phyloP scores from a whole-genome alignment of 2,113 vertebrate genomes.

The Phodopus roborovskii region DNA sequence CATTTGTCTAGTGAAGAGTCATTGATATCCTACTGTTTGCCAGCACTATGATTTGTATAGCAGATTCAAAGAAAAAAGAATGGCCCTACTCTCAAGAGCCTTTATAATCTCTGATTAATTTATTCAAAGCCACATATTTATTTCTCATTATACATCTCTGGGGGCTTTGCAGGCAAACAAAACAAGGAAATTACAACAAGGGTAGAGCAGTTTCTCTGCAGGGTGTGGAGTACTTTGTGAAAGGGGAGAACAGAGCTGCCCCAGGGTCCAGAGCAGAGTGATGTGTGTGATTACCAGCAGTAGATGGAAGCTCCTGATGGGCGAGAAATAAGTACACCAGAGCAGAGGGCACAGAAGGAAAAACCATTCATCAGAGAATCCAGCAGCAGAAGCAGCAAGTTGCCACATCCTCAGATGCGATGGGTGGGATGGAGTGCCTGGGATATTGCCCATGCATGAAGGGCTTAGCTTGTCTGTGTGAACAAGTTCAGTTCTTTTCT shows the following conservation, averaged over 20 bases:
- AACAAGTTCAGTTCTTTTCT: not conserved
- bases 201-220: not conserved
- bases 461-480: not conserved
- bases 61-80: not conserved
- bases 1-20: not conserved
- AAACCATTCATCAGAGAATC: not conserved
- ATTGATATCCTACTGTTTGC: not conserved
- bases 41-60: not conserved
- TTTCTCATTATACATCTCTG: not conserved
- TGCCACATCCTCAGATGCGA: not conserved
- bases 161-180: not conserved
- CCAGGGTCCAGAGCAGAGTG: not conserved
- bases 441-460: not conserved
- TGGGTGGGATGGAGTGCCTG: no score
- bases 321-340: no score
- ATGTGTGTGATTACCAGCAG: fast-evolving
- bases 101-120: conserved; percentile 28
- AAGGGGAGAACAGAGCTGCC: not conserved
- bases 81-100: not conserved
- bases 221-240: no score
- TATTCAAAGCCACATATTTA: conserved; percentile 32
- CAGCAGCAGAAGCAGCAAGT: not conserved
- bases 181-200: not conserved
- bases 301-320: not conserved
- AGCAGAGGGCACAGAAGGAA: not conserved